Evolutionary conservation across 1,140 invertebrate species (phyloP), one percentile per base, ranked within the genome.

Genomic region (Goniozus legneri): DNA sequence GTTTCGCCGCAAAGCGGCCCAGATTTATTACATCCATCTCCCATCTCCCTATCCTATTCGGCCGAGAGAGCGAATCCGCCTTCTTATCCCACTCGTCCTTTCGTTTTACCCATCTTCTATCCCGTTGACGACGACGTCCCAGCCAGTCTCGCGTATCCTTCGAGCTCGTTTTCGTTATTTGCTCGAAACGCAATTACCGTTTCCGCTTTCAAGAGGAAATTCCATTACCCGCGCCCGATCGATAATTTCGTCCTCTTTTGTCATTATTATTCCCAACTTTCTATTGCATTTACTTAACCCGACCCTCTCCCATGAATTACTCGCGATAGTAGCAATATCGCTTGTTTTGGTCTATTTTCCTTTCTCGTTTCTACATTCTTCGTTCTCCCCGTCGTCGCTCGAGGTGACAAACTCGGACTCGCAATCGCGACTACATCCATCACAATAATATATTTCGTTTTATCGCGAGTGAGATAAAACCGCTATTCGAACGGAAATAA

Each of bases 31-130:
- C 24, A 6, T 27, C 10, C 4, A 6, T 27, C 4, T 27, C 10
- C 24, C 24, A 4, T 6, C 24, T 27, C 24, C 4, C 24, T 27
- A 4, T 27, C 24, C 10, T 10, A 6, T 10, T 27, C 24, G 4
- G 4, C n/a, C n/a, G n/a, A n/a, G n/a, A n/a, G 13, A 35, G 36
- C 44, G 16, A 15, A 12, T 12, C 22, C 12, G 24, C 47, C 44
- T 55, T 46, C 30, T 54, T 52, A 44, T 47, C 20, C 34, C 27
- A 20, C 13, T 8, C 13, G 3, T 39, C 16, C 12, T 12, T 18
- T 10, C 36, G 20, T 48, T 8, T 8, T 1, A 32, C n/a, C 13
- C 22, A n/a, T n/a, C n/a, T n/a, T n/a, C n/a, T 47, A 51, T 38
- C 12, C 44, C 21, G 31, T 18, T 27, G 31, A 40, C 19, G n/a